These are phyloP conservation scores for Drosophila yooni DNA, from an alignment of 2,888 invertebrate species.

Conservation along the genomic window DNA sequence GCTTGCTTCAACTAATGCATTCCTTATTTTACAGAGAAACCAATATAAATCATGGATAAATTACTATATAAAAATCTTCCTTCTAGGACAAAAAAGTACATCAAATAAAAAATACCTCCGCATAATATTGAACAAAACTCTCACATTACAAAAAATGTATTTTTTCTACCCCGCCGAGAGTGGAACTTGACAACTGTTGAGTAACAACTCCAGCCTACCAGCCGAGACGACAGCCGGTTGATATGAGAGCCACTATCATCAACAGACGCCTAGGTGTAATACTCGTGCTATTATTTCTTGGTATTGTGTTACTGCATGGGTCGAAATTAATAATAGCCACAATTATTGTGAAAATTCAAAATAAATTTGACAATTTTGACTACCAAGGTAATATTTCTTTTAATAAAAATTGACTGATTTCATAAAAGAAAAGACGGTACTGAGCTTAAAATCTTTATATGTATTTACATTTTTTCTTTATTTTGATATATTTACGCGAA, in stretches of 20 bases:
- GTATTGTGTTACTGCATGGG: neutral
- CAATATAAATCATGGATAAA: neutral
- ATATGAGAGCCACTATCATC: conserved; percentile 3
- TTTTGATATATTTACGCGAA: conserved; percentile 10
- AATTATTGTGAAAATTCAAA: neutral
- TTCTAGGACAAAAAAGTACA: neutral
- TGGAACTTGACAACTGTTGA: conserved; percentile 17
- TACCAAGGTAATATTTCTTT: neutral
- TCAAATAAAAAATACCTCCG: neutral
- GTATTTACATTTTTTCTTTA: neutral
- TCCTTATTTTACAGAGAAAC: neutral
- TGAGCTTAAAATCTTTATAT: conserved; percentile 16
- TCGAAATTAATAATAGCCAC: neutral
- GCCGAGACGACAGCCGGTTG: conserved; percentile 8
- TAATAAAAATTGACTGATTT: neutral
- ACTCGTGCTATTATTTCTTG: neutral
- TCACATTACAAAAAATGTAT: neutral
- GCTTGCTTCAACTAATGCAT: neutral
- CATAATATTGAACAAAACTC: neutral
- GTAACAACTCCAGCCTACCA: conserved; percentile 4
- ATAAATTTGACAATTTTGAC: neutral
- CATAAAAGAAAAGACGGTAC: neutral
- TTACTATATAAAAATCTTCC: neutral
- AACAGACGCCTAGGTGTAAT: neutral
- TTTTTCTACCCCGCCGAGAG: neutral